These are phyloP conservation scores for Rhyacophila brunnea DNA, from an alignment of 1,140 invertebrate genomes.

Conservation along the genomic window DNA sequence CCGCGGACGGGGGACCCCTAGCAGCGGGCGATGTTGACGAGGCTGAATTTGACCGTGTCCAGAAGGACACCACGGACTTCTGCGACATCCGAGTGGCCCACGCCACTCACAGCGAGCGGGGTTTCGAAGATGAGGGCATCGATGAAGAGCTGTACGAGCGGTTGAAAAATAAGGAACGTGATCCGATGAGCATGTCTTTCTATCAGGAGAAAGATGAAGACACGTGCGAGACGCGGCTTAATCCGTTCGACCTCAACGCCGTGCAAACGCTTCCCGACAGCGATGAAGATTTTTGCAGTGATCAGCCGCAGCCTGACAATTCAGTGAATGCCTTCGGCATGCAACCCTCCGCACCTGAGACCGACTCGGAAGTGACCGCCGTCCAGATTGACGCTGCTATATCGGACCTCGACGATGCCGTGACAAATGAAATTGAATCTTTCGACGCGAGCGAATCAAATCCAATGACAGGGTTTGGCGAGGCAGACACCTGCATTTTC, in stretches of 20 bases:
- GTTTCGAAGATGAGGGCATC: conserved; percentile 43
- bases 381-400: conserved; percentile 31
- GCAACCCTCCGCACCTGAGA: conserved; percentile 13
- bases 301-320: conserved; percentile 30
- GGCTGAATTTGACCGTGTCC: conserved; percentile 52
- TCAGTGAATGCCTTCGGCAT: conserved; percentile 9
- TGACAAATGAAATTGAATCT: conserved; percentile 21
- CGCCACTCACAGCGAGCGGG: conserved; percentile 39
- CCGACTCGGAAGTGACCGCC: conserved; percentile 19
- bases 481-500: conserved; percentile 3
- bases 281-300: conserved; percentile 52
- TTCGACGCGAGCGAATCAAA: conserved; percentile 17
- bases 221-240: conserved; percentile 50
- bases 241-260: conserved; percentile 62
- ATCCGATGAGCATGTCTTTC: conserved; percentile 70
- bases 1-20: background rate
- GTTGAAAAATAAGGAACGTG: conserved; percentile 55
- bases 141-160: conserved; percentile 52
- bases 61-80: conserved; percentile 54
- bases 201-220: conserved; percentile 63
- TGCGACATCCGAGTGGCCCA: conserved; percentile 50
- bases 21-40: conserved; percentile 15
- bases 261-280: conserved; percentile 61
- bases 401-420: conserved; percentile 28
- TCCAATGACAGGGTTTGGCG: conserved; percentile 19